Percentiles rank a stretch among this genome's conserved stretches.
Conservation (phyloP, 2,888 invertebrate genomes). For the Sinotaia quadrata region DNA sequence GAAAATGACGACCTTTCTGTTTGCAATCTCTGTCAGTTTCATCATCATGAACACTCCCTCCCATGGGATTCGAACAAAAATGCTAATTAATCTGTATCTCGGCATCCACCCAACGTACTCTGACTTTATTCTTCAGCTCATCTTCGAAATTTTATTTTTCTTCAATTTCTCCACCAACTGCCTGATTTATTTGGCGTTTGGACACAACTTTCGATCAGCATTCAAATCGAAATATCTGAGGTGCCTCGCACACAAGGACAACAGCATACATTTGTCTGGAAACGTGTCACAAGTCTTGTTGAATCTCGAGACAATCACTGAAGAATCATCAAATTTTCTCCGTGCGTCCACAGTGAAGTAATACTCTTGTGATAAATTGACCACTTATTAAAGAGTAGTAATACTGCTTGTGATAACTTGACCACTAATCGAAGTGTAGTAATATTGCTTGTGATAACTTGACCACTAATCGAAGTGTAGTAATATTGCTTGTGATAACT, state of each 20-base stretch:
- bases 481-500: no score
- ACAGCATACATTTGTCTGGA: no score
- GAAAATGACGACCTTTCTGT: conserved; percentile 31
- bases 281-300: no score
- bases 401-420: no score
- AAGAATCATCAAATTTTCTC: no score
- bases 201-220: conserved; percentile 30
- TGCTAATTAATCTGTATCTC: conserved; percentile 22
- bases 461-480: no score
- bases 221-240: conserved; percentile 20
- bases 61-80: conserved; percentile 29
- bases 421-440: no score
- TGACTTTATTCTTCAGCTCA: conserved; percentile 29
- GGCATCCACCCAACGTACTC: conserved; percentile 4
- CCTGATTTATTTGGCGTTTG: conserved; percentile 32
- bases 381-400: no score
- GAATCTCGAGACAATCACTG: no score
- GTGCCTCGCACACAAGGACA: background rate
- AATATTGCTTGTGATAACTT: no score
- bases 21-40: conserved; percentile 35
- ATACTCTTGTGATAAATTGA: no score
- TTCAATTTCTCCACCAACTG: conserved; percentile 40
- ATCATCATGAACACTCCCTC: conserved; percentile 28
- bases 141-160: conserved; percentile 37
- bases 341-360: no score